These are phyloP conservation scores for Polyommatus icarus DNA, from an alignment of 2,888 invertebrate genomes.

Conservation along the genomic window DNA sequence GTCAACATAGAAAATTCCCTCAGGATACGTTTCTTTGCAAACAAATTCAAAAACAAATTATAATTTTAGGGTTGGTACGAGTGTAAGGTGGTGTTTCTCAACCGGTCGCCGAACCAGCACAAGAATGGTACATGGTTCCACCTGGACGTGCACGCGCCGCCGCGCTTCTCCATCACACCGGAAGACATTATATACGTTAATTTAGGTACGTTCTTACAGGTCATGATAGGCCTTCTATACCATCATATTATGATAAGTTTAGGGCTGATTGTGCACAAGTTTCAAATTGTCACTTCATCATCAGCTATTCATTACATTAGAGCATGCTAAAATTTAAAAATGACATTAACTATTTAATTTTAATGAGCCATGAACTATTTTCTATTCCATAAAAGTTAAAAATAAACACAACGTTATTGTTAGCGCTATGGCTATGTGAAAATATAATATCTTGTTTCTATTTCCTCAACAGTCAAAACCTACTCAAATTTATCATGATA, in stretches of 20 bases:
- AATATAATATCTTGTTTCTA: not conserved
- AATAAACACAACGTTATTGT: not conserved
- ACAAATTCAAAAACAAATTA: not conserved
- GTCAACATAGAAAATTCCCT: not conserved
- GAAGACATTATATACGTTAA: conserved; percentile 98
- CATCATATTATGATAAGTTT: not conserved
- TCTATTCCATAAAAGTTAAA: not conserved
- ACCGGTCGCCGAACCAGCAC: conserved; percentile 94
- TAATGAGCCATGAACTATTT: not conserved
- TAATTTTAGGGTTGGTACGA: conserved; percentile 92
- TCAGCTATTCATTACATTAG: too few relatives aligned
- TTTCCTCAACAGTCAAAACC: not conserved
- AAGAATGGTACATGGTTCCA: conserved; percentile 99
- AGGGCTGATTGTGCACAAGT: not conserved
- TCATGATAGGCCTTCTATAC: not conserved
- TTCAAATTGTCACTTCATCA: not conserved
- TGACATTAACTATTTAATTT: too few relatives aligned
- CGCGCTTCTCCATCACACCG: conserved; percentile 96
- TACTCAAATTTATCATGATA: not conserved
- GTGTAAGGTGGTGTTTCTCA: conserved; percentile 96
- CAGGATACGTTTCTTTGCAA: not conserved
- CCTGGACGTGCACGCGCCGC: conserved; percentile 97
- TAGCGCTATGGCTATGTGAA: not conserved
- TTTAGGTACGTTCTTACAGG: conserved; percentile 77
- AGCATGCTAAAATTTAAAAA: not conserved